A percentile compares a stretch with the other conserved stretches of the same genome.
These are phyloP conservation scores for Sphinx pinastri DNA, from an alignment of 2,888 invertebrate genomes.

Conservation along the genomic window DNA sequence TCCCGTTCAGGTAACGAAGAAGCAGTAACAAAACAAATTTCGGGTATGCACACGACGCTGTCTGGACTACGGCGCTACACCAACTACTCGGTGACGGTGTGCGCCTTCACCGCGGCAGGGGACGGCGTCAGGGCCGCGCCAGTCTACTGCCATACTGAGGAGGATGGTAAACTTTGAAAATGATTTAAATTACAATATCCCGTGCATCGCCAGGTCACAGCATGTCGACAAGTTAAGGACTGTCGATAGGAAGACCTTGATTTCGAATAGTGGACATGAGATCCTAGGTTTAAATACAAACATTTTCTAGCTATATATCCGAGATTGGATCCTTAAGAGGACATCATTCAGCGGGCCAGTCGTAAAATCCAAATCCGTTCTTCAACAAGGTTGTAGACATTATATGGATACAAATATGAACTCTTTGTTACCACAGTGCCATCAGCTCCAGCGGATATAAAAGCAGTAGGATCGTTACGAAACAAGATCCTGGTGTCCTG, in stretches of 20 bases:
- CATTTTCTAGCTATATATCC: no score
- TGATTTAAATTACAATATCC: not conserved
- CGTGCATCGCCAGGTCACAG: no score
- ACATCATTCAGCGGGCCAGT: no score
- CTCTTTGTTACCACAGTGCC: constrained; percentile 86
- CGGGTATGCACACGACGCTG: constrained; percentile 87
- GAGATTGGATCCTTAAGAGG: no score
- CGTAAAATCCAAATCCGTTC: no score
- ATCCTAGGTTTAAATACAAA: no score
- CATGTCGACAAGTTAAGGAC: no score
- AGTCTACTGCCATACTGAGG: constrained; percentile 93
- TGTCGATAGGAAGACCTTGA: no score
- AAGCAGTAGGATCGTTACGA: constrained; percentile 93
- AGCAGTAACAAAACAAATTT: constrained; percentile 90
- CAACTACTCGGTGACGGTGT: constrained; percentile 95
- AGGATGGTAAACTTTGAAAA: constrained; percentile 87
- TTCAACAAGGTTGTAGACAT: no score
- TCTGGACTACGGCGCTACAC: constrained; percentile 92
- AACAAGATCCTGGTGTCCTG: constrained; percentile 95
- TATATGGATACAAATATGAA: no score
- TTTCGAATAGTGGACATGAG: no score
- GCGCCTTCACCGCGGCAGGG: constrained; percentile 94
- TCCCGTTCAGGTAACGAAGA: constrained; percentile 86
- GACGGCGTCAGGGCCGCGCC: constrained; percentile 94
- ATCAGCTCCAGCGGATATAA: constrained; percentile 94